These are phyloP conservation scores for Vireo altiloquus DNA, from an alignment of 2,113 vertebrate genomes.

Conservation along the genomic window DNA sequence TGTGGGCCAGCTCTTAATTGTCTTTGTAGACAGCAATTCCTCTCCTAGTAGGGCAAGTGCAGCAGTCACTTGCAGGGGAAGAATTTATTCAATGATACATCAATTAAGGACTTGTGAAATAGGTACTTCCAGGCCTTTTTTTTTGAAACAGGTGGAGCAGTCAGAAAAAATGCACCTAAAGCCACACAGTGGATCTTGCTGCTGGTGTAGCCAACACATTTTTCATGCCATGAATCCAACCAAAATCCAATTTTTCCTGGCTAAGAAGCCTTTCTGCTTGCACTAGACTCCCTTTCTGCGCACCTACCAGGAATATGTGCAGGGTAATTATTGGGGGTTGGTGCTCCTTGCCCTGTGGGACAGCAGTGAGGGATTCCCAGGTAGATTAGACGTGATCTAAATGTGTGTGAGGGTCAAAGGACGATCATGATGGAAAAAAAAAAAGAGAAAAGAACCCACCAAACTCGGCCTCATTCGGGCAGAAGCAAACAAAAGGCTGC, in stretches of 20 bases:
- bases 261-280: not conserved
- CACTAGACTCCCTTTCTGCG: not conserved
- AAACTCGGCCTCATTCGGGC: not conserved
- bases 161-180: not conserved
- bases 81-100: not conserved
- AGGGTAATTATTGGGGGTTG: not conserved
- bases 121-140: not conserved
- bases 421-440: fast-evolving
- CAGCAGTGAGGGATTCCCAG: not conserved
- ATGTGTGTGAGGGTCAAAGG: not conserved
- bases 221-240: not conserved
- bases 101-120: not conserved
- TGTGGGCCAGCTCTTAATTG: not conserved
- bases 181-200: not conserved
- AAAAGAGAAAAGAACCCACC: not conserved
- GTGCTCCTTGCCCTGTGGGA: not conserved
- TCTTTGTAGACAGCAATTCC: not conserved
- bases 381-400: too few species aligned
- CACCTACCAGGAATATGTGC: fast-evolving
- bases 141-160: not conserved
- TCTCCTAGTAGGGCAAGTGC: not conserved
- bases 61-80: not conserved
- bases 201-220: not conserved
- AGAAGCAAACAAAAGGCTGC: not conserved
- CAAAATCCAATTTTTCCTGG: not conserved